Evolutionary conservation across 2,797 vertebrate species (phyloP).

Genomic region (Hapalemur alaotrensis): DNA sequence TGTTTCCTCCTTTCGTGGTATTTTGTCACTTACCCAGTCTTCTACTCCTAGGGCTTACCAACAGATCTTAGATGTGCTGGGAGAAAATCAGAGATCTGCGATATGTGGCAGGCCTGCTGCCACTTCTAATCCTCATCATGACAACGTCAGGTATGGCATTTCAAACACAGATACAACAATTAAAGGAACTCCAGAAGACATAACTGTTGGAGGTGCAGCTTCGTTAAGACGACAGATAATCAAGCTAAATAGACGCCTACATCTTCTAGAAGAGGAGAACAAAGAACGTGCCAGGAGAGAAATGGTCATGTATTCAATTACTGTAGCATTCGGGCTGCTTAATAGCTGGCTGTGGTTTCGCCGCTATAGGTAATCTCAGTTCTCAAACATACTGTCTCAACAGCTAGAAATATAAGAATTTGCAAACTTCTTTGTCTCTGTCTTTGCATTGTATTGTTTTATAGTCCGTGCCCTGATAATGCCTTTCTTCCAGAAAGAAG

Average conservation of each 20-base stretch:
- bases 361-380: slow-evolving; percentile 84
- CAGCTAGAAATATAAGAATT: slow-evolving; percentile 74
- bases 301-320: slow-evolving; percentile 96
- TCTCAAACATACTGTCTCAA: slow-evolving; percentile 12
- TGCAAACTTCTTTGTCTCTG: slow-evolving; percentile 78
- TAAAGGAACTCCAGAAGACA: slow-evolving; percentile 90
- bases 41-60: slow-evolving; percentile 97
- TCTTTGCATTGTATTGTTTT: slow-evolving; percentile 80
- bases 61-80: slow-evolving; percentile 96
- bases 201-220: slow-evolving; percentile 92
- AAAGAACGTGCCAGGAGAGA: slow-evolving; percentile 94
- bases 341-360: slow-evolving; percentile 98
- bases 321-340: slow-evolving; percentile 96
- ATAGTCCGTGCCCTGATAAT: slow-evolving; percentile 72
- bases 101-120: slow-evolving; percentile 89
- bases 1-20: slow-evolving; percentile 92
- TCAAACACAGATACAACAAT: slow-evolving; percentile 86
- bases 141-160: slow-evolving; percentile 86
- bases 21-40: slow-evolving; percentile 97
- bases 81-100: slow-evolving; percentile 90
- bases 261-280: slow-evolving; percentile 97
- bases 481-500: slow-evolving; percentile 47
- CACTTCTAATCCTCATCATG: slow-evolving; percentile 90
- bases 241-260: slow-evolving; percentile 96
- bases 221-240: slow-evolving; percentile 96